Conservation (phyloP, 2,888 invertebrate species). For the Xestia rhomboidea region DNA sequence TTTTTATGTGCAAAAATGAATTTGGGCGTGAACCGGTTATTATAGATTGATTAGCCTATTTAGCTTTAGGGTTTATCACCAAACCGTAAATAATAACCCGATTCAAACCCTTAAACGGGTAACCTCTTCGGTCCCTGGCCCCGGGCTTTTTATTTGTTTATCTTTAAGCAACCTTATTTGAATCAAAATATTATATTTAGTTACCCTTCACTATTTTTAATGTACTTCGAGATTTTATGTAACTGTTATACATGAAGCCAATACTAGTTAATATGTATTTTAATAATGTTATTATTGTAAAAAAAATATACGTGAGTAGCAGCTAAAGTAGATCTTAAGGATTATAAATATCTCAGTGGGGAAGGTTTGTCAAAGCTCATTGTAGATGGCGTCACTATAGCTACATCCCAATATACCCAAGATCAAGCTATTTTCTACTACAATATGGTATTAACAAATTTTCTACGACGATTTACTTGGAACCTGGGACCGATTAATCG, state of each 20-base stretch:
- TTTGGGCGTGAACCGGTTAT: neutral
- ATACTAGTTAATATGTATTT: neutral
- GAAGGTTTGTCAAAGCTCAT: neutral
- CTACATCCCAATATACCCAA: neutral
- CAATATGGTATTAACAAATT: neutral
- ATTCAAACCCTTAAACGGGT: neutral
- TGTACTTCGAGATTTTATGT: slow-evolving; percentile 2
- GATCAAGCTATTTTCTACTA: neutral
- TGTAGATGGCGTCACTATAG: neutral
- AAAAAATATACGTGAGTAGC: neutral
- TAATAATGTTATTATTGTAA: neutral
- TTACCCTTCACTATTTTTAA: neutral
- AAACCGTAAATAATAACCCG: neutral
- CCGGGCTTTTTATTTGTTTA: neutral
- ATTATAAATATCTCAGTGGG: neutral
- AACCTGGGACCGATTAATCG: neutral
- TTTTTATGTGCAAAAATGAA: neutral
- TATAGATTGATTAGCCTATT: neutral
- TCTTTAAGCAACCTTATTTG: neutral
- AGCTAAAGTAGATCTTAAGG: neutral
- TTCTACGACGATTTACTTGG: neutral
- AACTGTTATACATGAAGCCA: neutral
- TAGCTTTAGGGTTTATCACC: too few species aligned
- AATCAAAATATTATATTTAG: neutral
- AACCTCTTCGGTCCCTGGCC: neutral